These are phyloP conservation scores for Drosophila orosa DNA, from an alignment of 1,140 invertebrate genomes.

Conservation along the genomic window DNA sequence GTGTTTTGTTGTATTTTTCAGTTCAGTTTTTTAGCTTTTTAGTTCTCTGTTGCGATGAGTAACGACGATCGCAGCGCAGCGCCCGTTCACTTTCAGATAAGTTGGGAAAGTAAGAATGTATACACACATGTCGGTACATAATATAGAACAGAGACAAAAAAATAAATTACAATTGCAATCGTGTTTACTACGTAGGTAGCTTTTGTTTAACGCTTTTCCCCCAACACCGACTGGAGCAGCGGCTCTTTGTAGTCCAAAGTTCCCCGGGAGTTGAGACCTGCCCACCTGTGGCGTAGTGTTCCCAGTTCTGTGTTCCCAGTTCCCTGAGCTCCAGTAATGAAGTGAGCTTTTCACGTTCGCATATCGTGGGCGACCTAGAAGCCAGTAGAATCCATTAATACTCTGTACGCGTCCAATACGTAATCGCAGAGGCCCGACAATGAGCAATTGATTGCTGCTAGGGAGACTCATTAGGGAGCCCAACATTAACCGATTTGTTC, in stretches of 20 bases:
- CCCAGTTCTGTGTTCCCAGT: background rate
- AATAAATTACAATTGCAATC: conserved; percentile 78
- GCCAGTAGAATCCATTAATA: conserved; percentile 18
- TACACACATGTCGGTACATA: conserved; percentile 21
- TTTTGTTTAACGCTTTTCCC: conserved; percentile 58
- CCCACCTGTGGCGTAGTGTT: conserved; percentile 36
- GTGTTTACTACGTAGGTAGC: conserved; percentile 58
- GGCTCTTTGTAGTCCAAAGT: conserved; percentile 57
- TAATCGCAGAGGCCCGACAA: conserved; percentile 40
- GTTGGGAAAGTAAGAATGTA: conserved; percentile 75
- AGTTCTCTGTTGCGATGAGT: conserved; percentile 48
- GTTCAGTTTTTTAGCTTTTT: conserved; percentile 28
- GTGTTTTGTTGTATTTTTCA: conserved; percentile 3
- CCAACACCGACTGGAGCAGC: conserved; percentile 19
- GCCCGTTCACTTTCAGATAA: conserved; percentile 80
- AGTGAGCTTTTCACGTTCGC: conserved; percentile 39
- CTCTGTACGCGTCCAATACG: conserved; percentile 20
- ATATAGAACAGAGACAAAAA: conserved; percentile 44
- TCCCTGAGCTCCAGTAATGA: conserved; percentile 26
- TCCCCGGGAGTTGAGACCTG: conserved; percentile 26
- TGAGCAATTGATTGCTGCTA: conserved; percentile 26
- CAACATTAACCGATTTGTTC: conserved; percentile 49
- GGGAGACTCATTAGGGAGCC: conserved; percentile 50
- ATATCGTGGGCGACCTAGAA: conserved; percentile 52
- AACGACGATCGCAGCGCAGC: conserved; percentile 49